Evolutionary conservation across 1,140 invertebrate species (phyloP).

Genomic region (Polyergus mexicanus): DNA sequence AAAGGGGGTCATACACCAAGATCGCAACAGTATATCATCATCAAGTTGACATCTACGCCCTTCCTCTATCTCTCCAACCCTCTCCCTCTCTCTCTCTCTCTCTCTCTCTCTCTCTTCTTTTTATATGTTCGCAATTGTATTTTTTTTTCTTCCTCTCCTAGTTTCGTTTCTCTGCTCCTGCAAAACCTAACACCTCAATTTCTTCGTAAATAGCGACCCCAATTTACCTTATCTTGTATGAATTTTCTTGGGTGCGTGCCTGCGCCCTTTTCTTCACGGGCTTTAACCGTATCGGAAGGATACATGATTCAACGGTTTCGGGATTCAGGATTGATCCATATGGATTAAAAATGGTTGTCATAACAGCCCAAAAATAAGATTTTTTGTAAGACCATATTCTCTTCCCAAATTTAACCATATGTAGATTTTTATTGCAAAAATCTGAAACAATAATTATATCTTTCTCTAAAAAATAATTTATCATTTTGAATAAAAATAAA

Average conservation of each 20-base stretch:
- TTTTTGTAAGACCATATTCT: background rate
- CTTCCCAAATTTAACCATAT: background rate
- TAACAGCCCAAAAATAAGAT: background rate
- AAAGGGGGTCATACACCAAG: constrained; percentile 71
- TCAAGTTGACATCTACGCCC: constrained; percentile 81
- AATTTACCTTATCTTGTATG: background rate
- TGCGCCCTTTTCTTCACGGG: background rate
- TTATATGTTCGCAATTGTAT: background rate
- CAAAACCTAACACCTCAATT: constrained; percentile 67
- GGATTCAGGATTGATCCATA: background rate
- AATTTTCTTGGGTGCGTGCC: background rate
- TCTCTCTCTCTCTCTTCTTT: background rate
- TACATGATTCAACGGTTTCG: background rate
- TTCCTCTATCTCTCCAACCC: constrained; percentile 57
- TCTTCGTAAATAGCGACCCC: background rate
- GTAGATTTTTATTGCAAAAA: background rate
- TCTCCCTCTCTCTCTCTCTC: background rate
- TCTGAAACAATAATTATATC: background rate
- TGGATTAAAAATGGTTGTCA: background rate
- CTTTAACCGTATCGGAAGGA: background rate
- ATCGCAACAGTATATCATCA: constrained; percentile 84
- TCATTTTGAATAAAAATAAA: background rate
- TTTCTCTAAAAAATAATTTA: background rate
- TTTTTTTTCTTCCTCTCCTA: constrained; percentile 6
- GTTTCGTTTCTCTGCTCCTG: constrained; percentile 5